Conservation (phyloP, 2,113 vertebrate species). For the Tichodroma muraria region DNA sequence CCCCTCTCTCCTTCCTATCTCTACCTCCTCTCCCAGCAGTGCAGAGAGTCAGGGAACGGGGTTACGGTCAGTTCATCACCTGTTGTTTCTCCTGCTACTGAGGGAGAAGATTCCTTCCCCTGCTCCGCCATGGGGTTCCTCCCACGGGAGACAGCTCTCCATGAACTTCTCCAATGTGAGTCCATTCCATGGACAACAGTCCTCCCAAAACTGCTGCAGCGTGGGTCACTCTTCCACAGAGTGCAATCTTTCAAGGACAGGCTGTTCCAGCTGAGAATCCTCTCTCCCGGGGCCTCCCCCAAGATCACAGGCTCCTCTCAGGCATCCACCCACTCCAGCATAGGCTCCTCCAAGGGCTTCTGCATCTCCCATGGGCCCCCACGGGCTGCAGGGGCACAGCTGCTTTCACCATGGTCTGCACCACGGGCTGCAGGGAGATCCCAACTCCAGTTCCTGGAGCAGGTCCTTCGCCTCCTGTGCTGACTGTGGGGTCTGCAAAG, state of each 20-base stretch:
- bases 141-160: neutral
- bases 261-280: neutral
- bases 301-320: neutral
- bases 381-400: neutral
- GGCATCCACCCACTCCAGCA: rapidly evolving
- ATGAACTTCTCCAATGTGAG: neutral
- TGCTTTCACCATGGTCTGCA: too few species aligned
- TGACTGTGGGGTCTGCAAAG: neutral
- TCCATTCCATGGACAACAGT: too few species aligned
- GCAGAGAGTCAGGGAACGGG: neutral
- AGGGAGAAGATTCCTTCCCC: neutral
- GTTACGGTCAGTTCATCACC: too few species aligned
- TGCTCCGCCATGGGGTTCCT: neutral
- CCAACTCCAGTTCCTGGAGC: rapidly evolving
- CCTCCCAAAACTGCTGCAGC: neutral
- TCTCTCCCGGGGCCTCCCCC: rapidly evolving
- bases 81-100: neutral
- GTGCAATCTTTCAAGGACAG: neutral
- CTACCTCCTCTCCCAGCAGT: neutral
- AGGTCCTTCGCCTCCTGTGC: neutral
- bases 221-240: rapidly evolving
- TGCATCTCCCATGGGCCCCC: rapidly evolving
- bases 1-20: neutral
- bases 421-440: neutral
- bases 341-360: neutral